Percentiles rank a stretch among this genome's conserved stretches.
Conservation (phyloP, 2,888 invertebrate genomes). For the Cryptosula pallasiana region DNA sequence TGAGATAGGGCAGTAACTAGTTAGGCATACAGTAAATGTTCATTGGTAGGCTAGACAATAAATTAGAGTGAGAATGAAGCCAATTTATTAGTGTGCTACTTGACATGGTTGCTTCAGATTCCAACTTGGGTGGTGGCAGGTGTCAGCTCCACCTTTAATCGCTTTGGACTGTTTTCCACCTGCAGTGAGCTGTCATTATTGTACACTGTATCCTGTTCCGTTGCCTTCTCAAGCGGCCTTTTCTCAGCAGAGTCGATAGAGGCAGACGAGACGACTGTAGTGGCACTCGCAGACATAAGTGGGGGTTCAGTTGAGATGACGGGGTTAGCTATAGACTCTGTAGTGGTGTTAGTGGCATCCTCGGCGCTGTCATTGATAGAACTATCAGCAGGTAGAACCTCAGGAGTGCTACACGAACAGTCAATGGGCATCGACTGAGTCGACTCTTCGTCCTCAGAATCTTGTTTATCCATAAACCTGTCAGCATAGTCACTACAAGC, state of each 20-base stretch:
- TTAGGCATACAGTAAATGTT: too few species aligned
- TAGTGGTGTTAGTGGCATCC: neutral
- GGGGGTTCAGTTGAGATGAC: too few species aligned
- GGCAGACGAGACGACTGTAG: neutral
- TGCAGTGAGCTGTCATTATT: neutral
- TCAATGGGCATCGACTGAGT: neutral
- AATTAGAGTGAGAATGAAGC: too few species aligned
- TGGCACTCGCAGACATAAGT: too few species aligned
- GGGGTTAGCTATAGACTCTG: neutral
- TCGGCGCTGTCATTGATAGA: neutral
- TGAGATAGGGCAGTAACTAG: too few species aligned
- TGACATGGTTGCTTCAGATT: neutral
- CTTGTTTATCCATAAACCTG: constrained; percentile 63
- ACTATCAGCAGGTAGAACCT: neutral
- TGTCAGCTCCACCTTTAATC: neutral
- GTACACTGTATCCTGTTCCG: neutral
- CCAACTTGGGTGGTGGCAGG: neutral
- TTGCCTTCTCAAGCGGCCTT: neutral
- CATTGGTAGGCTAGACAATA: too few species aligned
- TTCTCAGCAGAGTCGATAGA: neutral
- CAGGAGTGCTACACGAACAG: neutral
- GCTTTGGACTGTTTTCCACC: neutral
- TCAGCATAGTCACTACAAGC: constrained; percentile 76
- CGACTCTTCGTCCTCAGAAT: constrained; percentile 7
- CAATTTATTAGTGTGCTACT: too few species aligned